Evolutionary conservation across 2,797 vertebrate species (phyloP).

Genomic region (Acanthurus lineatus): DNA sequence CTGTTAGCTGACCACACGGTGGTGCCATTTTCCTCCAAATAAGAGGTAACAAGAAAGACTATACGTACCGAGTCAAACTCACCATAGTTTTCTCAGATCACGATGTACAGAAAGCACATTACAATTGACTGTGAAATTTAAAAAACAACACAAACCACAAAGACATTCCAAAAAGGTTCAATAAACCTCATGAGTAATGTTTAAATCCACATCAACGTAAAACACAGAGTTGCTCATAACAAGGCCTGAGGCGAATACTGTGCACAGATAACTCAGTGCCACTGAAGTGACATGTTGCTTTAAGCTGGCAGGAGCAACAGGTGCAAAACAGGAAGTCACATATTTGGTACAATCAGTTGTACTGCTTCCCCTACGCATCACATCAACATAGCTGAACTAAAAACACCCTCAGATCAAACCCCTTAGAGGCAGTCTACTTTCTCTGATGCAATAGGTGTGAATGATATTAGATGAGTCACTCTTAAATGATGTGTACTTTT

Average conservation of each 20-base stretch:
- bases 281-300: neutral
- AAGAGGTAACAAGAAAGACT: neutral
- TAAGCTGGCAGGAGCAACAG: constrained; percentile 23
- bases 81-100: neutral
- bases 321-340: constrained; percentile 71
- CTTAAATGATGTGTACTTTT: neutral
- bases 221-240: neutral
- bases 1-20: constrained; percentile 36
- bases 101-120: neutral
- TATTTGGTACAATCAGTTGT: constrained; percentile 45
- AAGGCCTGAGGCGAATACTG: neutral
- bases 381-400: neutral
- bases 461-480: neutral
- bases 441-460: neutral
- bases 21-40: constrained; percentile 51
- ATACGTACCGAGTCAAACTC: too few species aligned
- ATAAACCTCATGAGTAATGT: neutral
- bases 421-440: neutral
- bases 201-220: neutral
- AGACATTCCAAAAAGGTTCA: neutral
- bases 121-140: neutral
- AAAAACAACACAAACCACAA: neutral
- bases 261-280: neutral
- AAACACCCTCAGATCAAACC: neutral
- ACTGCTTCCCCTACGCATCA: constrained; percentile 34